Evolutionary conservation across 2,888 invertebrate species (phyloP).

Genomic region (Drosophila anomalata): DNA sequence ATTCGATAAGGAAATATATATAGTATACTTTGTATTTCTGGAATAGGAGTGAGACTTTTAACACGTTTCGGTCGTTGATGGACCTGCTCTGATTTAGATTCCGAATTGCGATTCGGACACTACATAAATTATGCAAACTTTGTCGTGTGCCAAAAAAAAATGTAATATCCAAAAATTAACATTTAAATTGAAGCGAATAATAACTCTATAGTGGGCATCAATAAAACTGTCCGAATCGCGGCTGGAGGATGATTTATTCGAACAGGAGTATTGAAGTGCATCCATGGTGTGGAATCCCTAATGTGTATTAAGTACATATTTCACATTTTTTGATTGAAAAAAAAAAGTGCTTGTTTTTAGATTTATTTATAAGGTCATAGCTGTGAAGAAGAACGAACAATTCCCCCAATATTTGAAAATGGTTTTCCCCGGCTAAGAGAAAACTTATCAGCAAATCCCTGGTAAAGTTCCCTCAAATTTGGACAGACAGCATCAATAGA

Average conservation of each 20-base stretch:
- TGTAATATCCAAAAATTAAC: conserved; percentile 57
- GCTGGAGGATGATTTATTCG: conserved; percentile 62
- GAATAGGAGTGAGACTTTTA: conserved; percentile 7
- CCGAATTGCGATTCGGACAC: conserved; percentile 30
- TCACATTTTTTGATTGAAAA: too few species aligned
- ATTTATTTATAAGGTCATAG: too few species aligned
- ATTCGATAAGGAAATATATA: conserved; percentile 10
- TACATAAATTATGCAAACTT: conserved; percentile 66
- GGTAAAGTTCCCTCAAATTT: conserved; percentile 13
- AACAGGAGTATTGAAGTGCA: conserved; percentile 49
- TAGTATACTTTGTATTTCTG: not conserved
- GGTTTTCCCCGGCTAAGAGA: not conserved
- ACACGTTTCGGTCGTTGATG: conserved; percentile 43
- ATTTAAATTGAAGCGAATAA: conserved; percentile 61
- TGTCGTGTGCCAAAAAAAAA: conserved; percentile 74
- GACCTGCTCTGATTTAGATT: conserved; percentile 62
- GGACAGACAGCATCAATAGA: conserved; percentile 49
- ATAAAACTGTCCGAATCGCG: conserved; percentile 66
- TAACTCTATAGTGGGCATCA: conserved; percentile 37
- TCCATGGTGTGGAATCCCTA: conserved; percentile 68
- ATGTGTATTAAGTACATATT: conserved; percentile 27
- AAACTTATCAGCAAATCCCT: conserved; percentile 12
- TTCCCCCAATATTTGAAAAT: conserved; percentile 18
- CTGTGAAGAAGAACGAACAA: too few species aligned
- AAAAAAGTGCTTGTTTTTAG: too few species aligned